Evolutionary conservation across 2,888 invertebrate species (phyloP), one percentile per base, ranked within the genome.

Genomic region (Unio pictorum): DNA sequence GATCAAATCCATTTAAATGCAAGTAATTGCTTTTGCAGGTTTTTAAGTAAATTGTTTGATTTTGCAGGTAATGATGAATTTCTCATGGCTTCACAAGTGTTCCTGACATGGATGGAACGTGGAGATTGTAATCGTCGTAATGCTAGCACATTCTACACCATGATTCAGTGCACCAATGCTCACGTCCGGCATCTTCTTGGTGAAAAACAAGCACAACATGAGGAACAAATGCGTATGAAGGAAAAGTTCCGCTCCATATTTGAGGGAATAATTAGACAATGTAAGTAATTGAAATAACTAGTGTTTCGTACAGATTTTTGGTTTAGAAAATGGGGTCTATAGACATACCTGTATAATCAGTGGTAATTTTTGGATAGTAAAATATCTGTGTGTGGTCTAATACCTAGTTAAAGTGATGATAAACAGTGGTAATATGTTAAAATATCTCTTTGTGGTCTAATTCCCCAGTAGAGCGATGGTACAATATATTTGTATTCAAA

Each of bases 61-160:
- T 67, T 79, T 83, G 23, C 81, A 92, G 91, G 86, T 78, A 96
- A 97, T 84, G 95, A 95, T 64, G 93, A 95, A 0, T 97, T 97
- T 86, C 92, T 94, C 74, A 95, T 95, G 87, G 95, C 95, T 28
- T 94, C 96, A 0, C 94, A 94, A 92, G 94, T 95, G 34, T 93
- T 98, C 54, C 93, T 96, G 57, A 94, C 95, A 0, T 98, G 98
- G 98, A 90, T 98, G 81, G 97, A 98, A 86, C 93, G 97, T 18
- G 98, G 98, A 0, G 97, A 98, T 89, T 97, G 97, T 88, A 95
- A 93, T 63, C 97, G 97, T 89, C 93, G 95, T 74, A 97, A 96
- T 89, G 93, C 96, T 3, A 96, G 95, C 87, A 94, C 94, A 60
- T 98, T 98, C 91, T 98, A 98, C 90, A 95, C 96, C 11, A 96